Evolutionary conservation across 1,140 invertebrate genomes (phyloP), one percentile per base, ranked within the genome.

Genomic region (Yoshiicerus persimilis): DNA sequence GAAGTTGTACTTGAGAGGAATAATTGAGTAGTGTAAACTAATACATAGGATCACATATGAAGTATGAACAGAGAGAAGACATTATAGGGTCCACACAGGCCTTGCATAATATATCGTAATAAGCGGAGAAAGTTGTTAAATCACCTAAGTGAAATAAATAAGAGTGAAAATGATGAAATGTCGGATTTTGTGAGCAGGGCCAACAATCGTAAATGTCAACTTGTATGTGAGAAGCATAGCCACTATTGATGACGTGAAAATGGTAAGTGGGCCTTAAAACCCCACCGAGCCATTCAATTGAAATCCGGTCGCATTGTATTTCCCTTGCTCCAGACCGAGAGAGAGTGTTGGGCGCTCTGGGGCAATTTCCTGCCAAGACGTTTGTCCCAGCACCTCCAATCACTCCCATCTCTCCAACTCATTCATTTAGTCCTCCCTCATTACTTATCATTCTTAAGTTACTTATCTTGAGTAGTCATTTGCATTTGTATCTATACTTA

Each of bases 191-290:
- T 91, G 86, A 89, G 86, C 90, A 90, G 96, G 96, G 93, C 96
- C 97, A 92, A 96, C 96, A 92, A 95, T 97, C 94, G 96, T 97
- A 94, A 96, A 95, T 94, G 97, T 98, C 94, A 98, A 98, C 95
- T 96, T 98, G 94, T 98, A 97, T 95, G 96, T 98, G 92, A 95
- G 97, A 94, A 97, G 96, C 95, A 98, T 98, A 93, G 96, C 96
- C 92, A 98, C 97, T 93, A 98, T 98, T 94, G 98, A 97, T 95
- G 97, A 98, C 95, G 98, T 98, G 94, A 98, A 98, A 94, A 98
- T 98, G 97, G 97, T 97, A 96, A 97, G 96, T 96, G 89, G 87
- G 89, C 56, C 41, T 62, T 23, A 77, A 86, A 25, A 88, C 56
- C 89, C 89, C 85, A 87, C 88, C 83, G 87, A 88, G 62, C 87